Percentiles rank a stretch among this genome's conserved stretches.
phyloP scores from a whole-genome alignment of 2,113 vertebrate species.

The Psilopogon haemacephalus region DNA sequence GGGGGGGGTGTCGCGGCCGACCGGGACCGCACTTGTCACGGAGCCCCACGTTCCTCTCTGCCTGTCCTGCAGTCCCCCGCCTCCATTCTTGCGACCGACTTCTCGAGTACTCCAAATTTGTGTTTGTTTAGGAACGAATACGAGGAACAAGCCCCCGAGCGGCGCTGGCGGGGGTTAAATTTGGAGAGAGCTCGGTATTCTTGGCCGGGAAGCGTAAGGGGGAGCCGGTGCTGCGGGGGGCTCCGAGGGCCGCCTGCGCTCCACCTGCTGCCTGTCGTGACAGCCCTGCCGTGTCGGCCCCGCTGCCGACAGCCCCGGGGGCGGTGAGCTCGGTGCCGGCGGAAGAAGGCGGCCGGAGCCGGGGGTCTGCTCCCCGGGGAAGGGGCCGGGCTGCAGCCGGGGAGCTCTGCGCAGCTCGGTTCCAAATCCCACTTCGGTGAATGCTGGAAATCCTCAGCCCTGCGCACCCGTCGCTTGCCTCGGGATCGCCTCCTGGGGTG shows the following conservation, averaged over 20 bases:
- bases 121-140: not conserved
- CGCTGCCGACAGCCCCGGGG: not conserved
- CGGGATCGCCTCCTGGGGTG: not conserved
- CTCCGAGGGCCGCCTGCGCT: not conserved
- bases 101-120: not conserved
- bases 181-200: too few relatives aligned
- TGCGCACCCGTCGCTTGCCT: not conserved
- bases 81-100: not conserved
- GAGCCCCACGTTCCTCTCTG: not conserved
- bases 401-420: not conserved
- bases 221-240: not conserved
- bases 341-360: not conserved
- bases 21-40: not conserved
- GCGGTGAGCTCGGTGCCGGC: not conserved
- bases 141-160: not conserved
- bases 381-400: not conserved
- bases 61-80: too few relatives aligned
- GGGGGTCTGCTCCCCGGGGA: not conserved
- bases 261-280: slow-evolving; percentile 12
- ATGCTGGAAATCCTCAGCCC: not conserved
- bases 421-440: too few relatives aligned
- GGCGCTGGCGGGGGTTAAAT: not conserved
- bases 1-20: not conserved
- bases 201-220: not conserved
- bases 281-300: not conserved